phyloP scores from a whole-genome alignment of 2,888 invertebrate species.

The Acronicta psi region DNA sequence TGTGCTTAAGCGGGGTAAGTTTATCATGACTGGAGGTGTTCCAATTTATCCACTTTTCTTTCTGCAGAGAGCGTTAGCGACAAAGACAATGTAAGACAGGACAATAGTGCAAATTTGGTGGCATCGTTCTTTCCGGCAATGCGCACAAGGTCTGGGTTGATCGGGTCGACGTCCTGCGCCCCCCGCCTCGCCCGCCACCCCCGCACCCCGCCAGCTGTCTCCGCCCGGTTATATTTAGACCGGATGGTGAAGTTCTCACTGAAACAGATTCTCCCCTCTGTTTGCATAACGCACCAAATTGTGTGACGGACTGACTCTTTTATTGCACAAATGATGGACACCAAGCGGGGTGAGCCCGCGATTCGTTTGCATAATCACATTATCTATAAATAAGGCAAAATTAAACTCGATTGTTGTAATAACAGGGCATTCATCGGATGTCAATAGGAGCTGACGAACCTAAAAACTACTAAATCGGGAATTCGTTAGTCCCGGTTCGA shows the following conservation, averaged over 20 bases:
- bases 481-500: conserved; percentile 10
- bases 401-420: conserved; percentile 41
- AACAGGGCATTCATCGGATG: conserved; percentile 21
- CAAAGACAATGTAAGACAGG: conserved; percentile 37
- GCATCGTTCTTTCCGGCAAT: conserved; percentile 72
- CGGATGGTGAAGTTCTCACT: conserved; percentile 80
- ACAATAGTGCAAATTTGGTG: conserved; percentile 70
- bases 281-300: conserved; percentile 76
- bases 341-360: conserved; percentile 23
- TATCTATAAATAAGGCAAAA: conserved; percentile 32
- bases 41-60: conserved; percentile 12
- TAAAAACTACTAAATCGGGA: conserved; percentile 30
- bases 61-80: conserved; percentile 21
- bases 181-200: conserved; percentile 62
- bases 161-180: conserved; percentile 77
- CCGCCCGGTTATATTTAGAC: conserved; percentile 84
- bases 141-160: conserved; percentile 82
- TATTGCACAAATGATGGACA: conserved; percentile 62
- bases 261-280: conserved; percentile 82
- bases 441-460: conserved; percentile 25
- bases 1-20: too few species aligned
- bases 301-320: conserved; percentile 66
- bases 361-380: conserved; percentile 49
- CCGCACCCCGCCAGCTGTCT: conserved; percentile 73
- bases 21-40: conserved; percentile 2